Evolutionary conservation across 2,888 invertebrate genomes (phyloP).

Genomic region (Lycaena phlaeas): DNA sequence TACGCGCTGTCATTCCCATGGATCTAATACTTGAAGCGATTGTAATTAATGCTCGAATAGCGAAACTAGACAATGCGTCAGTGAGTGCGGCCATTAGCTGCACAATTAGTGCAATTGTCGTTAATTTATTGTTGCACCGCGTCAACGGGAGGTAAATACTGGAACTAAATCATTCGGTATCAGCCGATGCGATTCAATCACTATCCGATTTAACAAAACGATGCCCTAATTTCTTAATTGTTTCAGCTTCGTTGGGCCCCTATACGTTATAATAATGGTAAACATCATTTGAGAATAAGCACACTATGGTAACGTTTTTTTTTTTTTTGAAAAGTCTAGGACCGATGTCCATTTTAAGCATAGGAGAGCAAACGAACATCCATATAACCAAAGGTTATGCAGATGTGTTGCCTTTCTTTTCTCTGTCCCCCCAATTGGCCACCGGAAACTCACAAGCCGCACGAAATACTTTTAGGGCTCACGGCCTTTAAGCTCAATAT

Average conservation of each 20-base stretch:
- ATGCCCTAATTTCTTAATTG: conserved; percentile 11
- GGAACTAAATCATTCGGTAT: conserved; percentile 24
- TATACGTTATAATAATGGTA: too few relatives aligned
- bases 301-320: too few relatives aligned
- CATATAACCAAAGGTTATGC: too few relatives aligned
- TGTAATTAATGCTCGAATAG: conserved; percentile 47
- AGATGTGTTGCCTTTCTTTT: too few relatives aligned
- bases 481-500: too few relatives aligned
- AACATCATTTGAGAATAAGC: too few relatives aligned
- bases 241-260: neutral
- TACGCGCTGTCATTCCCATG: conserved; percentile 8
- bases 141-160: conserved; percentile 32
- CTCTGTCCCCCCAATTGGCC: too few relatives aligned
- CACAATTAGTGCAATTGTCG: conserved; percentile 69
- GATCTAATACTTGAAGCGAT: conserved; percentile 22
- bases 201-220: conserved; percentile 1
- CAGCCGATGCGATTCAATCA: conserved; percentile 14
- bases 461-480: too few relatives aligned
- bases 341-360: too few relatives aligned
- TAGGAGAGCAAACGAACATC: too few relatives aligned
- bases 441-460: too few relatives aligned
- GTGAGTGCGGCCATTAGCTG: conserved; percentile 54
- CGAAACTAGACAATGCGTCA: conserved; percentile 58
- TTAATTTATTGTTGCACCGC: conserved; percentile 56
- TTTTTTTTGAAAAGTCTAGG: too few relatives aligned